Evolutionary conservation across 2,797 vertebrate genomes (phyloP), one percentile per base, ranked within the genome.

Genomic region (Acanthiza pusilla): DNA sequence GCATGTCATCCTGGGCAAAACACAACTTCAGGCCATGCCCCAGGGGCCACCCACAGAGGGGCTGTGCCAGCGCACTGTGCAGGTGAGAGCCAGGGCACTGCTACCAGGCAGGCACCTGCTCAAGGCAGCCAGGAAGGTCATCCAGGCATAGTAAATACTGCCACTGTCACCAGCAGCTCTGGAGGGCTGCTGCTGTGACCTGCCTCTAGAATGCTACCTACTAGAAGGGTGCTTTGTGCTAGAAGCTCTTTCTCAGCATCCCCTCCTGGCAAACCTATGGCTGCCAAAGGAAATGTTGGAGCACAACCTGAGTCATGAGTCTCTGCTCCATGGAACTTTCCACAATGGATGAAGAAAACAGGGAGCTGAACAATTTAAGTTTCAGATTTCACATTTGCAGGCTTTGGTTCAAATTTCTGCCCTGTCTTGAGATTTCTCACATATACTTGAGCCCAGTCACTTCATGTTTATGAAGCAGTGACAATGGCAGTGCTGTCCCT

Each of bases 321-420:
- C 34, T 68, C 34, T 19, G 11, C 10, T 66, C 51, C 0, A 0
- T 83, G 63, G 23, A 68, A 22, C 66, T 71, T 85, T 72, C 45
- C 13, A 0, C 53, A 78, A 42, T 3, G 17, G 68, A 50, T 62
- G 38, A 76, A 88, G 54, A 68, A 91, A 88, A 91, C 22, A 40
- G 19, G 47, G 3, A 9, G 40, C 58, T 63, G 32, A 93, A 58
- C 32, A 89, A 74, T 23, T 0, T 7, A 36, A 53, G n/a, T 45
- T 19, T 29, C 51, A 68, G 47, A 47, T 11, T 45, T 83, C 51
- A 85, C 13, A 57, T 79, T 60, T 80, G 45, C 48, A 86, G 62
- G 26, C 43, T 73, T 66, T 66, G 25, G 23, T 83, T 93, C 65
- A 76, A 88, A 58, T 65, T 81, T 85, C 63, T 85, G n/a, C 42